Evolutionary conservation across 1,140 invertebrate genomes (phyloP), one percentile per base, ranked within the genome.

Genomic region (Eulimnadia texana): DNA sequence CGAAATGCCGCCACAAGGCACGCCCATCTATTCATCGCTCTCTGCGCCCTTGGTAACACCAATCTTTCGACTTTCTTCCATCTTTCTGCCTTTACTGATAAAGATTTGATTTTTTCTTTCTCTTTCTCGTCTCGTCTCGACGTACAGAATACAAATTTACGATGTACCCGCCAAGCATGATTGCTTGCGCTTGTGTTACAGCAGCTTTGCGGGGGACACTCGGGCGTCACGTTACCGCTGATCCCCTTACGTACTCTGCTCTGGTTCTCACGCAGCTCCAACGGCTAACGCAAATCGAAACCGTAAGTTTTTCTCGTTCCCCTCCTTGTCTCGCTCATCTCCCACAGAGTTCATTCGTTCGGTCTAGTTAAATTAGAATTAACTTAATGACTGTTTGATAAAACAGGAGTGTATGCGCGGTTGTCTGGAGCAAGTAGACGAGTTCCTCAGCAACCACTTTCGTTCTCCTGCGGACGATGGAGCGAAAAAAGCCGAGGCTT

Each of bases 61-160:
- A n/a, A n/a, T n/a, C n/a, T n/a, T n/a, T n/a, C n/a, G n/a, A n/a
- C n/a, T n/a, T n/a, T n/a, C n/a, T n/a, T n/a, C n/a, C n/a, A n/a
- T n/a, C n/a, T n/a, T n/a, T n/a, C n/a, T n/a, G n/a, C n/a, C n/a
- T n/a, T n/a, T n/a, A n/a, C n/a, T n/a, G n/a, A n/a, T n/a, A n/a
- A n/a, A n/a, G n/a, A n/a, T n/a, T n/a, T n/a, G n/a, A n/a, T n/a
- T n/a, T n/a, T n/a, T n/a, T n/a, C n/a, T n/a, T n/a, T n/a, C n/a
- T n/a, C n/a, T n/a, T n/a, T n/a, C n/a, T n/a, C n/a, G n/a, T n/a
- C n/a, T n/a, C n/a, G n/a, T n/a, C n/a, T n/a, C n/a, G n/a, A n/a
- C n/a, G n/a, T n/a, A n/a, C 33, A 92, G 91, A 93, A 75, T 88
- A 86, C 73, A 83, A 85, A 68, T 94, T 93, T 72, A 85, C 84